phyloP scores from a whole-genome alignment of 2,113 vertebrate genomes.

The Aplodontia rufa region DNA sequence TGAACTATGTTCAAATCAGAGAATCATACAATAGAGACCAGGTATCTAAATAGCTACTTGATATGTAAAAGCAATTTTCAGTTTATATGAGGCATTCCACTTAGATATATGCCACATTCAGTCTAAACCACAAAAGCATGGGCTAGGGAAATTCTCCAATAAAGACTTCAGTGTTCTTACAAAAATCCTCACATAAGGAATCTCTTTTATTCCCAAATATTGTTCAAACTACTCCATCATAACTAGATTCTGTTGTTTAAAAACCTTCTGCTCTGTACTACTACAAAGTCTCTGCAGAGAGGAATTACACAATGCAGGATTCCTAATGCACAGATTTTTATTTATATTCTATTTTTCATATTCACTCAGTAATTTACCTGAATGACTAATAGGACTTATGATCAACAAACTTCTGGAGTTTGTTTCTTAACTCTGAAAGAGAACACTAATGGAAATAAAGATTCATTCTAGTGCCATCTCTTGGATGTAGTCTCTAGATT shows the following conservation, averaged over 20 bases:
- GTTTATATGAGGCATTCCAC: constrained; percentile 66
- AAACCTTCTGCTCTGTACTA: neutral
- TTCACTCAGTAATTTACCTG: neutral
- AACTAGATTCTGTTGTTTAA: neutral
- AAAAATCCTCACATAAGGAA: constrained; percentile 42
- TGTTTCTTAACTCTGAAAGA: neutral
- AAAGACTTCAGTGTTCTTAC: constrained; percentile 25
- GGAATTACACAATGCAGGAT: neutral
- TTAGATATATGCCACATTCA: constrained; percentile 65
- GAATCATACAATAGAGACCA: constrained; percentile 76
- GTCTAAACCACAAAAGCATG: constrained; percentile 68
- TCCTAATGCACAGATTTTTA: neutral
- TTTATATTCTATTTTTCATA: neutral
- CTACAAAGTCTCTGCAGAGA: neutral
- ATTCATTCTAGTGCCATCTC: neutral
- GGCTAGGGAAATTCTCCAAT: constrained; percentile 66
- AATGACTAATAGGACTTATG: neutral
- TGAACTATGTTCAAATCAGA: constrained; percentile 77
- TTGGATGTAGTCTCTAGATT: neutral
- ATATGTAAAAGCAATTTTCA: constrained; percentile 76
- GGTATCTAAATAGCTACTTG: constrained; percentile 80
- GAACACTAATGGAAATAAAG: neutral
- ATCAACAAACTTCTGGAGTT: neutral
- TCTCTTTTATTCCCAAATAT: constrained; percentile 46
- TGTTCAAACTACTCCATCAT: neutral